A percentile compares a stretch with the other conserved stretches of the same genome.
Evolutionary conservation across 1,140 invertebrate genomes (phyloP).

Genomic region (Phocides pigmalion): DNA sequence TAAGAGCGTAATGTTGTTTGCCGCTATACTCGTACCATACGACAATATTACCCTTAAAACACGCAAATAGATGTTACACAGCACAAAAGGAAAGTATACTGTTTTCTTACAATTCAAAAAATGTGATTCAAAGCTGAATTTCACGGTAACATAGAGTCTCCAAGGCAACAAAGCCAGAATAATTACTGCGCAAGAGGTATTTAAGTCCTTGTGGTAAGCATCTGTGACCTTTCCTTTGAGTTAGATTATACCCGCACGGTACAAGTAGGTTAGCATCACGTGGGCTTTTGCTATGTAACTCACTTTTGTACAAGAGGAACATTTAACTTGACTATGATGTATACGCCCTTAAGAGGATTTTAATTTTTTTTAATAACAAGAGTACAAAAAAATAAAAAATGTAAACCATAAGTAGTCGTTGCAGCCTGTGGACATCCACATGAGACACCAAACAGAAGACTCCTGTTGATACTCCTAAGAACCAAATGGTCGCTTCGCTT

Average conservation of each 20-base stretch:
- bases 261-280: slow-evolving; percentile 15
- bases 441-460: no score
- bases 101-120: not conserved
- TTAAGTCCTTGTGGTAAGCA: slow-evolving; percentile 15
- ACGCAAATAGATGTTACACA: no score
- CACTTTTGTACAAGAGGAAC: not conserved
- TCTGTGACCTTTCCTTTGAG: slow-evolving; percentile 23
- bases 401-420: no score
- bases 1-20: no score
- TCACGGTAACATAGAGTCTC: not conserved
- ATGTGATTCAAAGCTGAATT: not conserved
- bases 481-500: no score
- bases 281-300: not conserved
- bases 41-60: no score
- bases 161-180: slow-evolving; percentile 10
- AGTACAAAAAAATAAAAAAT: no score
- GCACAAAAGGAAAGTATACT: no score
- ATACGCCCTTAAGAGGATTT: not conserved
- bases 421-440: no score
- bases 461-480: no score
- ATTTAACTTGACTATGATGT: not conserved
- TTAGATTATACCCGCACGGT: slow-evolving; percentile 3
- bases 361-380: no score
- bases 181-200: slow-evolving; percentile 21
- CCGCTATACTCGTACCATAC: no score